Percentiles rank a stretch among this genome's conserved stretches.
Evolutionary conservation across 2,888 invertebrate species (phyloP).

Genomic region (Drosophila peninsularis): DNA sequence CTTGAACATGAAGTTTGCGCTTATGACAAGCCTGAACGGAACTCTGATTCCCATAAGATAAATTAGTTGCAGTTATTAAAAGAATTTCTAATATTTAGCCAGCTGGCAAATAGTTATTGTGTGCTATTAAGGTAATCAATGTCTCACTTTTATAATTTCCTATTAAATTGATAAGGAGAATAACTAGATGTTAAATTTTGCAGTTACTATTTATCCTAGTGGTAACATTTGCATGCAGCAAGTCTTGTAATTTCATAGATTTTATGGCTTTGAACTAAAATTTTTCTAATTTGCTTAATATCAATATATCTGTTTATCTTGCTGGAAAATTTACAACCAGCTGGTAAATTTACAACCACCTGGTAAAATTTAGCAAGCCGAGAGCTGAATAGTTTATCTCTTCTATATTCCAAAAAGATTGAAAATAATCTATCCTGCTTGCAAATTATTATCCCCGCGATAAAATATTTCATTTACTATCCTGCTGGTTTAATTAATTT

Average conservation of each 20-base stretch:
- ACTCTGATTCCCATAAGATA: not conserved
- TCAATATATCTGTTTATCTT: not conserved
- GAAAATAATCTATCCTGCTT: not conserved
- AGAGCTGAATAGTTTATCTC: too few species aligned
- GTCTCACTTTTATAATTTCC: not conserved
- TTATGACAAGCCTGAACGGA: not conserved
- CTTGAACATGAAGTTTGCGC: slow-evolving; percentile 6
- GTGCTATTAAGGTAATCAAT: not conserved
- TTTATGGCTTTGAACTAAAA: not conserved
- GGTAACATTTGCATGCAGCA: not conserved
- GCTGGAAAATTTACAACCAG: not conserved
- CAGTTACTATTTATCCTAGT: too few species aligned
- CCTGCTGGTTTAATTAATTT: not conserved
- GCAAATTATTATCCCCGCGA: too few species aligned
- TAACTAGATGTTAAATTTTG: not conserved
- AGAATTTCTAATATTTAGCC: not conserved
- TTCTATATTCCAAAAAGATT: not conserved
- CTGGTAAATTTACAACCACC: not conserved
- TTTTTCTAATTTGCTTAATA: not conserved
- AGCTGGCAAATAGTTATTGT: not conserved
- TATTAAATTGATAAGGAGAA: not conserved
- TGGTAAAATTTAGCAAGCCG: not conserved
- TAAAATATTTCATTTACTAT: not conserved
- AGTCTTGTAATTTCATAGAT: not conserved
- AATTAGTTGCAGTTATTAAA: not conserved